These are phyloP conservation scores for Morone chrysops DNA, from an alignment of 2,113 vertebrate species.

Conservation along the genomic window DNA sequence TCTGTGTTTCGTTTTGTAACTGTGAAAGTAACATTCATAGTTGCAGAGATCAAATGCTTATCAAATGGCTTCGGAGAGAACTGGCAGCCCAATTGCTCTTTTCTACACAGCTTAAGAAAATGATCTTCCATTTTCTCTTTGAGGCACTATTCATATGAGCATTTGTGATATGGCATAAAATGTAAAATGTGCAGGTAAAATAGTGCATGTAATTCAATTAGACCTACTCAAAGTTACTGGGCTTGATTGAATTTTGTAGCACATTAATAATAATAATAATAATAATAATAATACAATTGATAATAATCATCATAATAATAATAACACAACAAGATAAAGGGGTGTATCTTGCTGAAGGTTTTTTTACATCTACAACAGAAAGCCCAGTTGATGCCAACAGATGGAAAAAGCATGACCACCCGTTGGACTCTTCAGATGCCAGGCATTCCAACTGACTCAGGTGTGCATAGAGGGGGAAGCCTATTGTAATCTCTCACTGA, in stretches of 20 bases:
- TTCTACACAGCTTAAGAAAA: slow-evolving; percentile 42
- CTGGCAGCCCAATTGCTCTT: slow-evolving; percentile 51
- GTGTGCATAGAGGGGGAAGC: slow-evolving; percentile 29
- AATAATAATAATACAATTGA: too few relatives aligned
- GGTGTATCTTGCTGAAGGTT: not conserved
- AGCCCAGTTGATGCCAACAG: slow-evolving; percentile 1
- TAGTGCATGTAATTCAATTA: slow-evolving; percentile 1
- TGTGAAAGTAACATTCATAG: slow-evolving; percentile 58
- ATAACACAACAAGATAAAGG: not conserved
- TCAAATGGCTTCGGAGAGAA: slow-evolving; percentile 52
- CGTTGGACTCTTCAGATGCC: slow-evolving; percentile 19
- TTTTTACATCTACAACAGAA: not conserved
- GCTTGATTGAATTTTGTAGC: too few relatives aligned
- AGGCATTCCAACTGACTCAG: slow-evolving; percentile 28
- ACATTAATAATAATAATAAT: too few relatives aligned
- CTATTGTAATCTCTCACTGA: slow-evolving; percentile 16
- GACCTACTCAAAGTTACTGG: not conserved
- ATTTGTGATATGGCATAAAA: slow-evolving; percentile 25
- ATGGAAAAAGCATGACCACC: slow-evolving; percentile 27
- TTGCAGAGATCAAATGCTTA: slow-evolving; percentile 63
- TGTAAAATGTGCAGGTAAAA: slow-evolving; percentile 27
- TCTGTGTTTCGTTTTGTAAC: slow-evolving; percentile 66
- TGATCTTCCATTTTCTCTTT: slow-evolving; percentile 34
- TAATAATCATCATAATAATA: not conserved
- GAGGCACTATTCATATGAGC: slow-evolving; percentile 14